Conservation (phyloP, 2,797 vertebrate genomes). For the Lutjanus campechanus region DNA sequence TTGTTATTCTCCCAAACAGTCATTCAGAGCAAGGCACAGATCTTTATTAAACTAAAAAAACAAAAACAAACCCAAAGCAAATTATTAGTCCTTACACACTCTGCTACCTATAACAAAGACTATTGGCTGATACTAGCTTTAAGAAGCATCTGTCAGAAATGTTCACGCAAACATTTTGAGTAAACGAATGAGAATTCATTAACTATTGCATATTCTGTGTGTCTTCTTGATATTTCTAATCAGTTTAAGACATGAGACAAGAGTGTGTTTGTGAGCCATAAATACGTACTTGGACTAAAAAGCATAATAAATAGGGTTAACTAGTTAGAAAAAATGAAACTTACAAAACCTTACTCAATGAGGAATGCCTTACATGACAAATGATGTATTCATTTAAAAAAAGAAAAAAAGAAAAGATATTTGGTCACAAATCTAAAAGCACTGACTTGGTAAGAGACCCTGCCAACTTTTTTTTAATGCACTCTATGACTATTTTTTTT, state of each 20-base stretch:
- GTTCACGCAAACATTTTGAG: conserved; percentile 9
- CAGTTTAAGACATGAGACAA: conserved; percentile 24
- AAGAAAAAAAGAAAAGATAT: conserved; percentile 30
- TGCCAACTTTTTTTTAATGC: conserved; percentile 26
- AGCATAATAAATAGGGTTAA: conserved; percentile 70
- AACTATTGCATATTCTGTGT: conserved; percentile 51
- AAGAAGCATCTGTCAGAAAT: conserved; percentile 33
- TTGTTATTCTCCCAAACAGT: conserved; percentile 15
- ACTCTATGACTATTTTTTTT: conserved; percentile 3
- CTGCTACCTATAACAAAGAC: conserved; percentile 39
- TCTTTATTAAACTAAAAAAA: background rate
- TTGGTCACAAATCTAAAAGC: conserved; percentile 70
- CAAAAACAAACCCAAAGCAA: conserved; percentile 7
- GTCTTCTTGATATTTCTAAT: conserved; percentile 44
- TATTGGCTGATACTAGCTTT: conserved; percentile 14
- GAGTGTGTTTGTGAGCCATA: conserved; percentile 39
- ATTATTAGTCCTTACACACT: conserved; percentile 36
- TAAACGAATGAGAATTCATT: background rate
- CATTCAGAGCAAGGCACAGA: conserved; percentile 69
- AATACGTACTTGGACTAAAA: conserved; percentile 51
- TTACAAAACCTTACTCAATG: conserved; percentile 49
- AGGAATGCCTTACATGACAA: conserved; percentile 51
- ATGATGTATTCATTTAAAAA: conserved; percentile 18
- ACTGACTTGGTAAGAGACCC: conserved; percentile 18
- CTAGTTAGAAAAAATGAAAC: conserved; percentile 60